These are phyloP conservation scores for Itoplectis maculator DNA, from an alignment of 2,888 invertebrate species.

Conservation along the genomic window DNA sequence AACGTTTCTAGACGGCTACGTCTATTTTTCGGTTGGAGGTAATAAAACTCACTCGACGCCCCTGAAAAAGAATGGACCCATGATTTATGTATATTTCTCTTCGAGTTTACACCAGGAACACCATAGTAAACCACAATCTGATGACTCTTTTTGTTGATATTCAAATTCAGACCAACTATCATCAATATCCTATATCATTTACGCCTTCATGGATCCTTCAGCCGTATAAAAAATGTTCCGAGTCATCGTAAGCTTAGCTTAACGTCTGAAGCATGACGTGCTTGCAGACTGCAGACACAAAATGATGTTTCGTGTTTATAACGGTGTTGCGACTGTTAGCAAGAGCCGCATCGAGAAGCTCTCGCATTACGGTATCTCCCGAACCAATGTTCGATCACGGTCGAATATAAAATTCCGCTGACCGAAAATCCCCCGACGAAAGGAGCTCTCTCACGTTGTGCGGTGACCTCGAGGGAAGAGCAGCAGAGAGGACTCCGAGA, in stretches of 20 bases:
- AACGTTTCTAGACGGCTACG: background rate
- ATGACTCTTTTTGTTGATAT: background rate
- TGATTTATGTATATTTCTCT: background rate
- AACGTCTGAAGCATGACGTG: background rate
- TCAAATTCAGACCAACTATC: background rate
- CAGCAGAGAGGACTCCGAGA: conserved; percentile 37
- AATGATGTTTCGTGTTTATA: conserved; percentile 3
- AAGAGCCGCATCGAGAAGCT: background rate
- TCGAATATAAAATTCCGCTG: conserved; percentile 46
- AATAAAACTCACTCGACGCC: background rate
- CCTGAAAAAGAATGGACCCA: background rate
- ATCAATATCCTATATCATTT: background rate
- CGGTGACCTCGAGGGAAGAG: conserved; percentile 23
- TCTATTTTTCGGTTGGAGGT: background rate
- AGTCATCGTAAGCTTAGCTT: background rate
- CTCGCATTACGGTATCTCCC: conserved; percentile 10
- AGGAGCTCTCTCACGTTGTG: background rate
- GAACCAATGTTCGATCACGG: conserved; percentile 29
- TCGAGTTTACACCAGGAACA: background rate
- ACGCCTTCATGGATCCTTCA: background rate
- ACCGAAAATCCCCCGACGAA: conserved; percentile 19
- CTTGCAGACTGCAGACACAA: background rate
- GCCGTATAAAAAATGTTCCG: background rate
- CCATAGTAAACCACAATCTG: background rate
- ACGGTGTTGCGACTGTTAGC: background rate